Base-by-base conservation (phyloP, 1,140 invertebrate genomes). In the Drosophila repletoides region DNA sequence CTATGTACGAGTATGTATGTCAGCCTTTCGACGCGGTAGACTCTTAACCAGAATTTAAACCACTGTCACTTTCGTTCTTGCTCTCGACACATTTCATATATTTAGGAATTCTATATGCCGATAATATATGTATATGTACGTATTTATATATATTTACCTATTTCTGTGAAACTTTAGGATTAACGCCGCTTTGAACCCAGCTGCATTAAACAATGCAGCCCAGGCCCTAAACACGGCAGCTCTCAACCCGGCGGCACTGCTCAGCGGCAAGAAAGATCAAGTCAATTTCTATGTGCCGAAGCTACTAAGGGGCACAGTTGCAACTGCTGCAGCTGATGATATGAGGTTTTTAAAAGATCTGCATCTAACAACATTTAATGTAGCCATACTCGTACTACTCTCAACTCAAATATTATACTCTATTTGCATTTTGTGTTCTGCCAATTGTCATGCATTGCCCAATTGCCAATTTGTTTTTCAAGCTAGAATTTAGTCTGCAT, bases 201-300 rank as follows among this genome's bases (percentile, higher is more conserved):
- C 76, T 55, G 87, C 86, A 68, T 73, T 88, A 67, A 88, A 88
- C 58, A 88, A 88, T 72, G 86, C 86, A 64, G 86, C 86, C 14
- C 86, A 88, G 67, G 86, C 86, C 15, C 71, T 88, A 53, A 88
- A 88, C 56, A 77, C 86, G 38, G 86, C 86, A 58, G 86, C 86
- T 15, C 86, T 88, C 70, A 88, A 88, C 63, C 86, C 86, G 34
- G 83, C 86, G 63, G 48, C 80, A 43, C 52, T 88, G 63, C 79
- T 88, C 36, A 77, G 86, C 45, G 73, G 80, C 58, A 88, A 88
- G 72, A 88, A 88, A 88, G 86, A 88, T 74, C 72, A 74, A 59
- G 59, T 88, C 29, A 86, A 79, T 81, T 88, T 88, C 70, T 88
- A 88, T 88, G 63, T 88, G 33, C 86, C 86, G 58, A 86, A 81